phyloP scores from a whole-genome alignment of 2,888 invertebrate genomes.

The Liopterus haemorrhoidalis region DNA sequence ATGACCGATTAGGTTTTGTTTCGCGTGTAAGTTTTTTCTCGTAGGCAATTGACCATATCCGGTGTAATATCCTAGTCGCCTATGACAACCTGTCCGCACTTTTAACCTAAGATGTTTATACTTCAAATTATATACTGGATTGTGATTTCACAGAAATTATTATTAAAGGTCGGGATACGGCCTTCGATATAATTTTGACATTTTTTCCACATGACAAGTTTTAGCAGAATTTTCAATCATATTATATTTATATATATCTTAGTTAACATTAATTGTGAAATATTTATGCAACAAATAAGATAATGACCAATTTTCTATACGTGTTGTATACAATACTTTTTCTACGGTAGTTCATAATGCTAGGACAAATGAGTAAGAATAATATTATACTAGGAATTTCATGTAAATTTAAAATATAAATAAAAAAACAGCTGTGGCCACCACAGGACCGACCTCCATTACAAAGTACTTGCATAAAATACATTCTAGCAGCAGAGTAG shows the following conservation, averaged over 20 bases:
- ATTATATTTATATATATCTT: too few relatives aligned
- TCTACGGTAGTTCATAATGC: too few relatives aligned
- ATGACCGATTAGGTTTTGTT: constrained; percentile 17
- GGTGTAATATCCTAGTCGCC: constrained; percentile 11
- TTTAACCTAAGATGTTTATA: not conserved
- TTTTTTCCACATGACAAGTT: not conserved
- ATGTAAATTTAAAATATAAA: too few relatives aligned
- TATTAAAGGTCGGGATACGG: not conserved
- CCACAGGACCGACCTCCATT: too few relatives aligned
- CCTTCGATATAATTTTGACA: not conserved
- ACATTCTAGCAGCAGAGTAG: too few relatives aligned
- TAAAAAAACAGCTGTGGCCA: too few relatives aligned
- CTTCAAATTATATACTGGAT: not conserved
- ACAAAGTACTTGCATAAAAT: too few relatives aligned
- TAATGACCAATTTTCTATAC: too few relatives aligned
- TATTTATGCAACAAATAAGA: not conserved
- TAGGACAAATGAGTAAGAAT: too few relatives aligned
- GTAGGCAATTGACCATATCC: constrained; percentile 19
- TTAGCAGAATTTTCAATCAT: too few relatives aligned
- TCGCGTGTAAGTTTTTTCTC: constrained; percentile 5
- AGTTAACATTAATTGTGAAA: not conserved
- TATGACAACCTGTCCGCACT: not conserved
- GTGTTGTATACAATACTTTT: too few relatives aligned
- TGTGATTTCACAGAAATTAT: not conserved
- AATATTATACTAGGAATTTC: too few relatives aligned